phyloP scores from a whole-genome alignment of 2,797 vertebrate genomes.

The Paramormyrops hopkinsi region DNA sequence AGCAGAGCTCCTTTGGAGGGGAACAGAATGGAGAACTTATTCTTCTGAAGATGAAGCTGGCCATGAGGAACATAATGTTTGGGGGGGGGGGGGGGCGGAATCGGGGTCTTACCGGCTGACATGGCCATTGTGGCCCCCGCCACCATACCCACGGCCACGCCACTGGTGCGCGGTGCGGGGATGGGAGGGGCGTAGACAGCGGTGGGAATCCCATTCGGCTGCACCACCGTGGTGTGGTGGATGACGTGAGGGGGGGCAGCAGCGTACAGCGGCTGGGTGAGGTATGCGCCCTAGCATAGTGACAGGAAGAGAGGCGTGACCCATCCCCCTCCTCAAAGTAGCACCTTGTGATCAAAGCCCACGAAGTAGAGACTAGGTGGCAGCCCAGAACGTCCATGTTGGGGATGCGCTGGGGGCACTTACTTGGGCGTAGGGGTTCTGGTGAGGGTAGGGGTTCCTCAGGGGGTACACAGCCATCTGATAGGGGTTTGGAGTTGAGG shows the following conservation, averaged over 20 bases:
- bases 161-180: slow-evolving; percentile 69
- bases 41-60: background rate
- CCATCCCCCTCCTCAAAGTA: background rate
- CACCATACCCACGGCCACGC: slow-evolving; percentile 94
- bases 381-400: background rate
- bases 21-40: background rate
- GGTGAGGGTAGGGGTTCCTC: slow-evolving; percentile 92
- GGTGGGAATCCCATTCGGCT: slow-evolving; percentile 94
- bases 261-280: slow-evolving; percentile 93
- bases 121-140: slow-evolving; percentile 98
- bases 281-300: slow-evolving; percentile 89
- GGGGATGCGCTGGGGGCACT: background rate
- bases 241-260: slow-evolving; percentile 95
- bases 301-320: slow-evolving; percentile 40
- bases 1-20: slow-evolving; percentile 78
- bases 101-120: slow-evolving; percentile 78
- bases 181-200: slow-evolving; percentile 87
- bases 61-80: background rate
- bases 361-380: background rate
- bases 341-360: background rate
- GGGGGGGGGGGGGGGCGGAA: background rate
- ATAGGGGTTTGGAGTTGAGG: slow-evolving; percentile 87
- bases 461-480: slow-evolving; percentile 85
- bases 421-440: slow-evolving; percentile 95
- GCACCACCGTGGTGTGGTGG: slow-evolving; percentile 98